These are phyloP conservation scores for Belonocnema kinseyi DNA, from an alignment of 1,140 invertebrate species.

Conservation along the genomic window DNA sequence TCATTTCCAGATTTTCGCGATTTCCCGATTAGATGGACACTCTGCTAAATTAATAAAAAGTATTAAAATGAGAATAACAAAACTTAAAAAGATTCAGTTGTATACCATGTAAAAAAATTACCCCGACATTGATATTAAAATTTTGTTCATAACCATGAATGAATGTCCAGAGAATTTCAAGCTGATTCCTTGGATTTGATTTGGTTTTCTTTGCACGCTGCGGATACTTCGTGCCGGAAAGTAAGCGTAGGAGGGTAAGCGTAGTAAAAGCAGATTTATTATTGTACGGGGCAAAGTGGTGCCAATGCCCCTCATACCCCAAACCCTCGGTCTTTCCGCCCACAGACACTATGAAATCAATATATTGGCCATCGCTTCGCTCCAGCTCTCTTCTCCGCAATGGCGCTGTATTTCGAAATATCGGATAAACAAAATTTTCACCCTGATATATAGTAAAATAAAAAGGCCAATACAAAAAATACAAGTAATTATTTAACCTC, in stretches of 20 bases:
- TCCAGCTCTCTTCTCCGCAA: conserved; percentile 18
- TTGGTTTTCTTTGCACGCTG: not conserved
- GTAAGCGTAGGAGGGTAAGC: not conserved
- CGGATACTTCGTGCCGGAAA: conserved; percentile 4
- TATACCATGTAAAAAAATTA: not conserved
- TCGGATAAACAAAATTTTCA: conserved; percentile 4
- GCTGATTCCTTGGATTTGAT: conserved; percentile 8
- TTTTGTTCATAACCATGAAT: not conserved
- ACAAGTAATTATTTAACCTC: not conserved
- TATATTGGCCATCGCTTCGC: conserved; percentile 26
- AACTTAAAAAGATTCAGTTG: too few species aligned
- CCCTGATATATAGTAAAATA: not conserved
- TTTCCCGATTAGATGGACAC: too few species aligned
- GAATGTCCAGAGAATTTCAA: not conserved
- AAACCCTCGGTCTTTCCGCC: not conserved
- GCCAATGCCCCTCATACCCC: conserved; percentile 14
- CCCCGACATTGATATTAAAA: not conserved
- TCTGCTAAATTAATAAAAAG: too few species aligned
- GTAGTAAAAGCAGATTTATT: conserved; percentile 27
- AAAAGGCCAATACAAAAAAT: not conserved
- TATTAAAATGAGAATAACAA: too few species aligned
- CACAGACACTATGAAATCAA: conserved; percentile 33
- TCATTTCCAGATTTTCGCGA: too few species aligned
- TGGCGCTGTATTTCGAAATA: conserved; percentile 1
- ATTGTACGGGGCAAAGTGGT: conserved; percentile 34